phyloP scores from a whole-genome alignment of 2,113 vertebrate genomes.

The Ovis canadensis region DNA sequence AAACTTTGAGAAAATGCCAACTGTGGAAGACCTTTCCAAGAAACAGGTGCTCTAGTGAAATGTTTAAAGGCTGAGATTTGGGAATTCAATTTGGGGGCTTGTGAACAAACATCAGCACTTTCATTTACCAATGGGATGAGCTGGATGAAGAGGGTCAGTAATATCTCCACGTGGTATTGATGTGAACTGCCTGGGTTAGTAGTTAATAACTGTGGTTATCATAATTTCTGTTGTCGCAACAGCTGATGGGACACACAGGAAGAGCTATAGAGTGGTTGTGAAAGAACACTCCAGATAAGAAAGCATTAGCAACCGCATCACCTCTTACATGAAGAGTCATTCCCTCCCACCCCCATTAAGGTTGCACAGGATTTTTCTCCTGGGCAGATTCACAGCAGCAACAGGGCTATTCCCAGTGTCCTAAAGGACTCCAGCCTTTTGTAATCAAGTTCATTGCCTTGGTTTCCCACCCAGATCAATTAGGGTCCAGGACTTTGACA shows the following conservation, averaged over 20 bases:
- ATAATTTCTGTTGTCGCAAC: neutral
- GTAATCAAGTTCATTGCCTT: neutral
- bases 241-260: neutral
- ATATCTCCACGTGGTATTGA: neutral
- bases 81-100: neutral
- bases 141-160: neutral
- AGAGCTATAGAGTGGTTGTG: neutral
- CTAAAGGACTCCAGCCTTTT: neutral
- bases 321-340: neutral
- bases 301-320: neutral
- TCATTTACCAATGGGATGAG: neutral
- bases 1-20: neutral
- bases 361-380: neutral
- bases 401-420: neutral
- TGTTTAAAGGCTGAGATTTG: neutral
- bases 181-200: neutral
- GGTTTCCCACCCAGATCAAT: neutral
- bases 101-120: neutral
- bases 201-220: neutral
- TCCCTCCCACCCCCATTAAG: neutral
- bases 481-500: neutral
- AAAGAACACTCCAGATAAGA: neutral
- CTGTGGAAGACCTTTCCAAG: neutral
- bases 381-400: neutral
- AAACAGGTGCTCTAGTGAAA: neutral